A percentile compares a stretch with the other conserved stretches of the same genome.
Evolutionary conservation across 1,140 invertebrate genomes (phyloP).

Genomic region (Orchestia grillus): DNA sequence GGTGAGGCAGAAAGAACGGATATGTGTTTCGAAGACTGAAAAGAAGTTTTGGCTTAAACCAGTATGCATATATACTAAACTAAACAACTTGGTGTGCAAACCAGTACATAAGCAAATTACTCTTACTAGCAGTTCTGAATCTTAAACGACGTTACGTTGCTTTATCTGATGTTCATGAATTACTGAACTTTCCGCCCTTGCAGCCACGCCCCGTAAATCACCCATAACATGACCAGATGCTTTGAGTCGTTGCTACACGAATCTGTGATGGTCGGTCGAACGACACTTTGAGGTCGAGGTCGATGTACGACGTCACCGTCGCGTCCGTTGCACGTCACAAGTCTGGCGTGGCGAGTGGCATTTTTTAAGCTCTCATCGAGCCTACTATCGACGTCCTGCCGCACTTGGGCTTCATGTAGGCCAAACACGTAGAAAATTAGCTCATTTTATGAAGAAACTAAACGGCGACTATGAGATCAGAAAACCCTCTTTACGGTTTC

Average conservation of each 20-base stretch:
- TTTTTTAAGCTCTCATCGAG: background rate
- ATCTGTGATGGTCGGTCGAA: background rate
- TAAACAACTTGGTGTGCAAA: no score
- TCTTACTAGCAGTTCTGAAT: no score
- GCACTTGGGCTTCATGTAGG: background rate
- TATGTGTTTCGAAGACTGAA: no score
- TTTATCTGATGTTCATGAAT: no score
- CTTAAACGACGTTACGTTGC: no score
- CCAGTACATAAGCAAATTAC: no score
- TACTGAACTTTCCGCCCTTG: no score
- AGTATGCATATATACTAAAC: no score
- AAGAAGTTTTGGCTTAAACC: no score
- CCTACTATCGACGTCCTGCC: background rate
- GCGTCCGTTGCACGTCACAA: background rate
- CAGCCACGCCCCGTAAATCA: no score
- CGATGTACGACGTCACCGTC: background rate
- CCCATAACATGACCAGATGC: background rate
- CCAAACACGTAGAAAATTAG: background rate
- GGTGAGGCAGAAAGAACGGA: no score
- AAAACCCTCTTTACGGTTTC: background rate
- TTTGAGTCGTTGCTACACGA: background rate
- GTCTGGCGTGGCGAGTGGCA: background rate
- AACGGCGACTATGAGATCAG: background rate
- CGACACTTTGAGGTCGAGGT: background rate
- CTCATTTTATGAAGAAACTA: background rate